Conservation (phyloP, 2,113 vertebrate species). For the rat (Rattus norvegicus) region DNA sequence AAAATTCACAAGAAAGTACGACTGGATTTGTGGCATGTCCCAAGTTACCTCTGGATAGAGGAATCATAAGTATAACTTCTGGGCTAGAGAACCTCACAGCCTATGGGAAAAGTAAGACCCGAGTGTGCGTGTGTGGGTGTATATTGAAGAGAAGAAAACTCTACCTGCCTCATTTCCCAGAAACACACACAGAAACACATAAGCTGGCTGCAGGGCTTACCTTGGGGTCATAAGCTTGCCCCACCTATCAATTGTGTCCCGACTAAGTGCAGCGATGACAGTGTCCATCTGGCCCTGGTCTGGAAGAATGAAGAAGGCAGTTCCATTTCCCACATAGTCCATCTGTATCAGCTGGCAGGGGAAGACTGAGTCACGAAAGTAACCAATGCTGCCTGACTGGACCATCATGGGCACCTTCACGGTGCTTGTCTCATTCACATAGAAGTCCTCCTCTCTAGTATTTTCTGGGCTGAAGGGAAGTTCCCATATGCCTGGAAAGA, state of each 20-base stretch:
- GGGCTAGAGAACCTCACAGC: background rate
- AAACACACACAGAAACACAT: fast-evolving
- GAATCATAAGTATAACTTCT: background rate
- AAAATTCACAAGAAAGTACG: background rate
- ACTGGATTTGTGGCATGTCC: background rate
- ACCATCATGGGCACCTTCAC: slow-evolving; percentile 93
- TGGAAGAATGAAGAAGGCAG: slow-evolving; percentile 90
- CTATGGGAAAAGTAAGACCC: background rate
- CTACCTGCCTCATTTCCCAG: background rate
- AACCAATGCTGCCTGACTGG: slow-evolving; percentile 79
- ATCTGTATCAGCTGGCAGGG: slow-evolving; percentile 83
- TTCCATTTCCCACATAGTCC: slow-evolving; percentile 84
- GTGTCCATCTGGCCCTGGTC: slow-evolving; percentile 77
- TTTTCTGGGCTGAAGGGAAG: slow-evolving; percentile 85
- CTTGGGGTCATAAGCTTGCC: slow-evolving; percentile 59
- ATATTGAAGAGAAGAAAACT: fast-evolving
- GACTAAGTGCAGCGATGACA: slow-evolving; percentile 70
- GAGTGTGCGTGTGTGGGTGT: background rate
- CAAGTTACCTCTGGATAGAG: background rate
- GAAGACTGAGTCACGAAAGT: slow-evolving; percentile 80
- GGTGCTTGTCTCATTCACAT: slow-evolving; percentile 84
- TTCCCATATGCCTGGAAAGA: slow-evolving; percentile 89
- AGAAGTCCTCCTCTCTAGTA: slow-evolving; percentile 88
- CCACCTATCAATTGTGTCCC: slow-evolving; percentile 79
- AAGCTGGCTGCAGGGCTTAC: slow-evolving; percentile 73